Conservation (phyloP, 2,113 vertebrate genomes). For the Phylloscopus trochiloides region DNA sequence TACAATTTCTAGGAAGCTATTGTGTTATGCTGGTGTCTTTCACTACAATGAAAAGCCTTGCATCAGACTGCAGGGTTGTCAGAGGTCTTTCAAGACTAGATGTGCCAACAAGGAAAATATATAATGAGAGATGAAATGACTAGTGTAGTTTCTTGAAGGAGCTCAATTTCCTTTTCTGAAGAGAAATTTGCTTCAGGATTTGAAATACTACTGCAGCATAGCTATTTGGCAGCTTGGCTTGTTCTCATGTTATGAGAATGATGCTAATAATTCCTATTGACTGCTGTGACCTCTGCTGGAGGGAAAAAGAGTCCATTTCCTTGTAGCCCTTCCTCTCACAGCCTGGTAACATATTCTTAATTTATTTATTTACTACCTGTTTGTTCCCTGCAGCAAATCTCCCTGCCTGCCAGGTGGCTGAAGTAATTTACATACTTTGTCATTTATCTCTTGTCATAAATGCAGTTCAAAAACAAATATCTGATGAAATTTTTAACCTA, state of each 20-base stretch:
- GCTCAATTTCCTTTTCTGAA: background rate
- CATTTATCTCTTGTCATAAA: background rate
- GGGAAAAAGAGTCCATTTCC: background rate
- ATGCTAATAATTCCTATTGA: conserved; percentile 31
- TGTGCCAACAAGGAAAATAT: background rate
- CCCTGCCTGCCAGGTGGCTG: background rate
- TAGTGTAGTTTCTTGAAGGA: background rate
- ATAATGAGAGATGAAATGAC: background rate
- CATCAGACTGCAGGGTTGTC: background rate
- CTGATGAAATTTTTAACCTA: background rate
- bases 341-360: background rate
- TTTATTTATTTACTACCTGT: conserved; percentile 12
- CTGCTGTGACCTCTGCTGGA: conserved; percentile 37
- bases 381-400: conserved; percentile 18
- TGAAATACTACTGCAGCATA: background rate
- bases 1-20: background rate
- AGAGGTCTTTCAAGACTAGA: background rate
- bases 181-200: background rate
- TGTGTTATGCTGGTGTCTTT: background rate
- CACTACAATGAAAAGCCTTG: background rate
- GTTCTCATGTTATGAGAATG: background rate
- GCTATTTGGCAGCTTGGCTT: background rate
- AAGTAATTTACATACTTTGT: conserved; percentile 4
- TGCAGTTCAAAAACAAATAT: background rate
- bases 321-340: background rate